Percentiles rank a stretch among this genome's conserved stretches.
phyloP scores from a whole-genome alignment of 2,888 invertebrate species.

The Prosopocoilus inquinatus region DNA sequence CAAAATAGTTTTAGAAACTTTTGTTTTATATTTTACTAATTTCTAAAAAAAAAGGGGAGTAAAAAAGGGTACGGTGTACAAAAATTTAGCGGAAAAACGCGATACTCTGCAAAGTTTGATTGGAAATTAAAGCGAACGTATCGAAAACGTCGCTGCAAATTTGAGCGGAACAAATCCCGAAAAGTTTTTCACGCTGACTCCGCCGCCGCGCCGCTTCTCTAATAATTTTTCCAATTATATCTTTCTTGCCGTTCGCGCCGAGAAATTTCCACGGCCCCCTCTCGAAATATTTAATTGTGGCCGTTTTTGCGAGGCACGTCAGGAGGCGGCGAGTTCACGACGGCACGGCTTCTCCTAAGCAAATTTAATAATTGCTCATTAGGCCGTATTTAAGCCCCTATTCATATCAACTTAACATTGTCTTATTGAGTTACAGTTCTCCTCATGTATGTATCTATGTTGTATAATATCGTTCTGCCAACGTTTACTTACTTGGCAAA shows the following conservation, averaged over 20 bases:
- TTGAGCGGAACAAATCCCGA: too few species aligned
- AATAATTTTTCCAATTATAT: background rate
- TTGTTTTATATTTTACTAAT: too few species aligned
- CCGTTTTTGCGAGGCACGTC: background rate
- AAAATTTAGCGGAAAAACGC: too few species aligned
- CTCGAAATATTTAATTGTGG: background rate
- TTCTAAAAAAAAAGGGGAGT: too few species aligned
- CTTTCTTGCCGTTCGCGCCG: background rate
- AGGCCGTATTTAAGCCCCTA: constrained; percentile 1
- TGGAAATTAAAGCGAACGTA: too few species aligned
- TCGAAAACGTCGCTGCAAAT: too few species aligned
- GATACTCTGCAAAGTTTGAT: too few species aligned
- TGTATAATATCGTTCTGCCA: background rate
- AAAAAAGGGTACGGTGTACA: too few species aligned
- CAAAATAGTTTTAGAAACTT: too few species aligned
- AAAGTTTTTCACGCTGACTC: too few species aligned
- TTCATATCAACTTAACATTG: constrained; percentile 2
- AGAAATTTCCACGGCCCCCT: background rate
- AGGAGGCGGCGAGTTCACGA: background rate
- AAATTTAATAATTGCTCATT: constrained; percentile 7
- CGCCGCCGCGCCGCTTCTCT: background rate
- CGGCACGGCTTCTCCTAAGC: background rate
- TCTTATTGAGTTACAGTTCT: constrained; percentile 6
- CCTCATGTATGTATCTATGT: constrained; percentile 4
- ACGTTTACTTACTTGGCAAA: background rate